Evolutionary conservation across 2,888 invertebrate species (phyloP), one percentile per base, ranked within the genome.

Genomic region (Luperina nickerlii): DNA sequence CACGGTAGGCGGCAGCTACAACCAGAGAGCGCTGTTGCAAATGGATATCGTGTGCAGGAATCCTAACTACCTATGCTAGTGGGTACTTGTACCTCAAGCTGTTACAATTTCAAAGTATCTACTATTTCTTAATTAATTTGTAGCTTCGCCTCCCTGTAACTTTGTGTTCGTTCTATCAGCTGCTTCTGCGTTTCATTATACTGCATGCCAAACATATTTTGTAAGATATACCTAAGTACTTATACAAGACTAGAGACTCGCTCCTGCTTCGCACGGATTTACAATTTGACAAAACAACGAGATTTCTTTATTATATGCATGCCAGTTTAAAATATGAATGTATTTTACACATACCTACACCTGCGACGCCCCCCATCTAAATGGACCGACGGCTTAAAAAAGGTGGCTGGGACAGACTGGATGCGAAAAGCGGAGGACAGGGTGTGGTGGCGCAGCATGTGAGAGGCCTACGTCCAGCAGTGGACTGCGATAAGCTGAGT

Each of bases 91-190:
- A 48, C 62, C 62, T 71, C 71, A 45, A 15, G 45, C 62, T 67
- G 51, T 57, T 71, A 42, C 67, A 70, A 67, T 70, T 76, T 81
- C 70, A 20, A 76, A 67, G 70, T 60, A 66, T 11, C 38, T 20
- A 77, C 38, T 57, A n/a, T 71, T 77, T 70, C 66, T 67, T 45
- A 18, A 67, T 70, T 67, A 38, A 60, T 76, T 71, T 38, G 62
- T 62, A 71, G 24, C 32, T 15, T 71, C 76, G 76, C 24, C 54
- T 62, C 27, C 48, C 38, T 20, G 5, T 32, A 20, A 63, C 27
- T 75, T 69, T 75, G 63, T 68, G 18, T 57, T 78, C 1, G 27
- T 60, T 72, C 1, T 18, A 32, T 15, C 54, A n/a, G 15, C 9
- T 66, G 54, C 15, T 38, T 38, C 1, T 38, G n/a, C 24, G 27